phyloP scores from a whole-genome alignment of 2,888 invertebrate genomes.

The Minunthozetes semirufus region DNA sequence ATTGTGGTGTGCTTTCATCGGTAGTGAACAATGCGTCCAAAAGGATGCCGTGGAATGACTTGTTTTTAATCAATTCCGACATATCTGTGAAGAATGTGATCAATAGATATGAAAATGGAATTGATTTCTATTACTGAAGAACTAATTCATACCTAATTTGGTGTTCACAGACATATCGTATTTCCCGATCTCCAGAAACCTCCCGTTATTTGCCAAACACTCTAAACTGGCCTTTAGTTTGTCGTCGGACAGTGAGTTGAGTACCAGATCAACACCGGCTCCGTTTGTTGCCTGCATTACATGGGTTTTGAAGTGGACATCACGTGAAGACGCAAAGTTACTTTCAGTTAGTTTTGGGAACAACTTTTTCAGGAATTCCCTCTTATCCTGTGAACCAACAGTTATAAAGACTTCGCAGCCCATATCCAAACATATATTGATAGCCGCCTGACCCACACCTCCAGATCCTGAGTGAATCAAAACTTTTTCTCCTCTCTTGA shows the following conservation, averaged over 20 bases:
- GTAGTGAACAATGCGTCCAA: slow-evolving; percentile 26
- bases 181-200: slow-evolving; percentile 56
- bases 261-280: slow-evolving; percentile 52
- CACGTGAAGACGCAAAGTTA: slow-evolving; percentile 50
- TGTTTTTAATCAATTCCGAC: slow-evolving; percentile 56
- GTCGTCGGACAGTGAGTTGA: slow-evolving; percentile 54
- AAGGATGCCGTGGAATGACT: slow-evolving; percentile 31
- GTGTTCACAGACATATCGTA: slow-evolving; percentile 54
- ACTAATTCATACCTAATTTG: slow-evolving; percentile 94
- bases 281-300: slow-evolving; percentile 50
- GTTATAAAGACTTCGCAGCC: slow-evolving; percentile 52
- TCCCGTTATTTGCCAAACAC: slow-evolving; percentile 52
- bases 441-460: slow-evolving; percentile 54
- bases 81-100: slow-evolving; percentile 61
- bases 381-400: slow-evolving; percentile 47
- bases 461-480: slow-evolving; percentile 51
- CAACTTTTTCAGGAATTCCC: slow-evolving; percentile 49
- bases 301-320: slow-evolving; percentile 51
- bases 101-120: slow-evolving; percentile 78
- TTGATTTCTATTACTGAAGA: slow-evolving; percentile 89
- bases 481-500: slow-evolving; percentile 48
- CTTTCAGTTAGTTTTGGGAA: slow-evolving; percentile 51
- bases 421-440: slow-evolving; percentile 51
- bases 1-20: slow-evolving; percentile 15
- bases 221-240: slow-evolving; percentile 53